Conservation (phyloP, 1,140 invertebrate genomes). For the Leptopilina clavipes region DNA sequence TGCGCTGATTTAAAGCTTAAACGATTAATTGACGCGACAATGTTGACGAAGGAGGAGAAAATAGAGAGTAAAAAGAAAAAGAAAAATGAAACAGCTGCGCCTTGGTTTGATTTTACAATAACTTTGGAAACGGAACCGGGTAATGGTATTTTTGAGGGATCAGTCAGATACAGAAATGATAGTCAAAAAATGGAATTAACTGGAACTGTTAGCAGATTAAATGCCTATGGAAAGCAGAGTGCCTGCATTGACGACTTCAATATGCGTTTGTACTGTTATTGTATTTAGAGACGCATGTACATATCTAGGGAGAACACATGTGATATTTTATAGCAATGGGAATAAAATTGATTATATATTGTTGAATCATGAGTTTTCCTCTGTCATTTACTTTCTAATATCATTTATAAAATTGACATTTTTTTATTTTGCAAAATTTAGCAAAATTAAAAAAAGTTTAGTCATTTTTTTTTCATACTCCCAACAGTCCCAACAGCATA, state of each 20-base stretch:
- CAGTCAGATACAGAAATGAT: conserved; percentile 73
- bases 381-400: not conserved
- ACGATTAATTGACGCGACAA: conserved; percentile 76
- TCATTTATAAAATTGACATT: not conserved
- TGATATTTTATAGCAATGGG: conserved; percentile 60
- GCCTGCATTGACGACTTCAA: conserved; percentile 83
- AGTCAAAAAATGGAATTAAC: conserved; percentile 71
- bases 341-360: conserved; percentile 51
- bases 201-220: conserved; percentile 84
- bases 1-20: conserved; percentile 77
- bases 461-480: too few relatives aligned
- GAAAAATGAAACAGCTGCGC: conserved; percentile 62
- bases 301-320: conserved; percentile 24
- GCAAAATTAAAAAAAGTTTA: too few relatives aligned
- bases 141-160: conserved; percentile 84
- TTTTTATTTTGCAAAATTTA: too few relatives aligned
- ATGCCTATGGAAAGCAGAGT: conserved; percentile 86
- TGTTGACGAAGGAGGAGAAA: conserved; percentile 71
- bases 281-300: conserved; percentile 65
- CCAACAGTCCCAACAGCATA: too few relatives aligned
- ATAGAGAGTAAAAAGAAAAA: conserved; percentile 46
- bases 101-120: conserved; percentile 79
- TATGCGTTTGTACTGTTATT: conserved; percentile 87
- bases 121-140: conserved; percentile 81
- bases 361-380: conserved; percentile 21